phyloP scores from a whole-genome alignment of 2,797 vertebrate species.

The Mus spretus region DNA sequence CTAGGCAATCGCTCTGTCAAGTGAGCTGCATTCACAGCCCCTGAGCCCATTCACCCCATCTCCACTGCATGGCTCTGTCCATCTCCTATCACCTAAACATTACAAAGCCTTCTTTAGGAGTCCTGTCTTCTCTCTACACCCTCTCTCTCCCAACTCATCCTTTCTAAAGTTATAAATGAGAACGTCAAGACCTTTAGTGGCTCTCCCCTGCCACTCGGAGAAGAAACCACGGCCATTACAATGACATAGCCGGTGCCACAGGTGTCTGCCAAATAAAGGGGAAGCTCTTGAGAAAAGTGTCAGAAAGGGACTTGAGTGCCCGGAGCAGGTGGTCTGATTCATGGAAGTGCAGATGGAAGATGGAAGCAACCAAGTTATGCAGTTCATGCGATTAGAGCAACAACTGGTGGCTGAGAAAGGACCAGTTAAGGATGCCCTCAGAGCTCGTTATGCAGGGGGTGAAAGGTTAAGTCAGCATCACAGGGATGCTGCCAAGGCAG shows the following conservation, averaged over 20 bases:
- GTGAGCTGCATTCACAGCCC: not conserved
- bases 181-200: constrained; percentile 6
- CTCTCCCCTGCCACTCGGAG: not conserved
- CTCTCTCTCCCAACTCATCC: not conserved
- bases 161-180: constrained; percentile 19
- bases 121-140: not conserved
- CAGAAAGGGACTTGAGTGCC: not conserved
- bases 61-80: not conserved
- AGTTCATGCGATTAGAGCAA: constrained; percentile 2
- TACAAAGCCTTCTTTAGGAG: not conserved
- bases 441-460: not conserved
- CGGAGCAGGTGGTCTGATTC: not conserved
- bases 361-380: not conserved
- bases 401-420: not conserved
- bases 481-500: not conserved
- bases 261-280: constrained; percentile 11
- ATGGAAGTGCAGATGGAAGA: not conserved
- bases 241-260: not conserved
- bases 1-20: not conserved
- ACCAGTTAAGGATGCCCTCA: not conserved
- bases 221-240: not conserved
- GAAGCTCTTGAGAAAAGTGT: constrained; percentile 21
- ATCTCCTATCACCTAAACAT: not conserved
- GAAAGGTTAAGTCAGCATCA: constrained; percentile 10
- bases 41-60: not conserved